These are phyloP conservation scores for Tetrax tetrax DNA, from an alignment of 2,113 vertebrate genomes.

Conservation along the genomic window DNA sequence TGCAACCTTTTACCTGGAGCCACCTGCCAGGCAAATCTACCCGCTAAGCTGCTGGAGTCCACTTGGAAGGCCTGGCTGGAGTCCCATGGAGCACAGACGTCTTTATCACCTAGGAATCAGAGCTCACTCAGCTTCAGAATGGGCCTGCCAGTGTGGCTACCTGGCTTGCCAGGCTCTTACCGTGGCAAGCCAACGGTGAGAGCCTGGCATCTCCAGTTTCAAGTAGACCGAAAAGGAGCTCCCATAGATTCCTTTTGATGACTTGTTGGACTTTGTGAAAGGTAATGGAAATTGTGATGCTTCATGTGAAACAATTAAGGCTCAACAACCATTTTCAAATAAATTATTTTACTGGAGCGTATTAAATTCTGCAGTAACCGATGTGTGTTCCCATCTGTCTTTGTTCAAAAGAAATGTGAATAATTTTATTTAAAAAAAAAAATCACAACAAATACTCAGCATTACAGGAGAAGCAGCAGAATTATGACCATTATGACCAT, in stretches of 20 bases:
- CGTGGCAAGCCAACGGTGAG: neutral
- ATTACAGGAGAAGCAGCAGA: neutral
- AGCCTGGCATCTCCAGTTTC: neutral
- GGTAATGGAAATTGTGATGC: neutral
- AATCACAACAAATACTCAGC: neutral
- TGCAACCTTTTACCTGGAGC: neutral
- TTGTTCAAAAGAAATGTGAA: neutral
- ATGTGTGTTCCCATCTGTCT: neutral
- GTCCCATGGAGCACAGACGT: neutral
- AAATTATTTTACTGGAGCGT: neutral
- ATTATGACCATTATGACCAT: neutral
- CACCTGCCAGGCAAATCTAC: neutral
- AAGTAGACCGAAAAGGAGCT: neutral
- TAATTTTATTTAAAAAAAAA: neutral
- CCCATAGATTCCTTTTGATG: neutral
- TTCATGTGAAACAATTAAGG: neutral
- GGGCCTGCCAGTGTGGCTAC: neutral
- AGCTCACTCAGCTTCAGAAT: neutral
- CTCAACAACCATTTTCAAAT: neutral
- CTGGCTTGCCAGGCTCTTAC: too few species aligned
- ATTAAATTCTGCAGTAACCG: neutral
- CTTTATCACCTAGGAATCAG: fast-evolving
- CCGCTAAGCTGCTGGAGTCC: neutral
- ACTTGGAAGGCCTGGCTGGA: neutral
- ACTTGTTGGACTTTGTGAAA: neutral